A percentile compares a stretch with the other conserved stretches of the same genome.
These are phyloP conservation scores for Sebastes oblongus DNA, from an alignment of 2,797 vertebrate species.

Conservation along the genomic window DNA sequence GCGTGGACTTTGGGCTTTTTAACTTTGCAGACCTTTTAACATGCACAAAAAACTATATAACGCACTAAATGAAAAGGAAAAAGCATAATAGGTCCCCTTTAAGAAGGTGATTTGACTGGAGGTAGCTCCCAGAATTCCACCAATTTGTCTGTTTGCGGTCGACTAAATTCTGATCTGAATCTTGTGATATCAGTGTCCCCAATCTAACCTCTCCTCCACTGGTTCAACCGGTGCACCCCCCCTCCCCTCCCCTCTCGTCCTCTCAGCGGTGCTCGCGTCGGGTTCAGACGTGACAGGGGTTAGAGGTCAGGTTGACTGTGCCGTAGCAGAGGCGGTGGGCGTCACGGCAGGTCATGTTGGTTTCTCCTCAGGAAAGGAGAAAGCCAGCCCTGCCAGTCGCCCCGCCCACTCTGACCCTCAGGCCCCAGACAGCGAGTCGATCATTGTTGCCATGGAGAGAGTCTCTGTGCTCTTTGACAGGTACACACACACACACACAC, in stretches of 20 bases:
- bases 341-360: slow-evolving; percentile 77
- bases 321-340: slow-evolving; percentile 74
- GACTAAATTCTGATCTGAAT: slow-evolving; percentile 55
- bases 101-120: slow-evolving; percentile 17
- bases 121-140: slow-evolving; percentile 23
- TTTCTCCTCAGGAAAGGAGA: slow-evolving; percentile 94
- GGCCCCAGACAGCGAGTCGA: slow-evolving; percentile 93
- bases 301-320: slow-evolving; percentile 81
- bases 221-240: slow-evolving; percentile 53
- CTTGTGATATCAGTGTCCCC: slow-evolving; percentile 51
- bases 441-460: slow-evolving; percentile 98
- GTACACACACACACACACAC: slow-evolving; percentile 69
- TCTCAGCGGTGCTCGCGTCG: slow-evolving; percentile 80
- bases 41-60: no score
- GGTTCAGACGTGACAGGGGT: slow-evolving; percentile 79
- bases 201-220: slow-evolving; percentile 64
- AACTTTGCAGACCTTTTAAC: no score
- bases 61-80: no score
- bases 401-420: slow-evolving; percentile 85
- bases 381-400: slow-evolving; percentile 90
- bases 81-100: no score
- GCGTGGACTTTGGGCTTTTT: no score
- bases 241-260: slow-evolving; percentile 66
- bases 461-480: slow-evolving; percentile 99
- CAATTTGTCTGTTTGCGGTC: slow-evolving; percentile 12